phyloP scores from a whole-genome alignment of 2,888 invertebrate genomes.

The Panorpa germanica region DNA sequence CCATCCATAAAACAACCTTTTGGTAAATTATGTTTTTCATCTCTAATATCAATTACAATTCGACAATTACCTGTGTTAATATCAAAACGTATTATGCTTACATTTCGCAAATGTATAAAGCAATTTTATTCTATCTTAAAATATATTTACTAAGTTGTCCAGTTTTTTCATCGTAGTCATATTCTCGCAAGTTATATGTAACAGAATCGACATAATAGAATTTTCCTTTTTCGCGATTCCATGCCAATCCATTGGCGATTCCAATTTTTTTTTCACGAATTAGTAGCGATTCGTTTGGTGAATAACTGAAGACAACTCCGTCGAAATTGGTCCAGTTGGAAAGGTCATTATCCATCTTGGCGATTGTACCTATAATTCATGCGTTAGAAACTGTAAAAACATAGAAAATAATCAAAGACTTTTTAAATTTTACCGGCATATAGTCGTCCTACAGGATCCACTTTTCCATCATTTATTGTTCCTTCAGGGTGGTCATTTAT shows the following conservation, averaged over 20 bases:
- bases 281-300: no score
- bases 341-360: no score
- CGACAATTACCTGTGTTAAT: conserved; percentile 35
- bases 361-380: no score
- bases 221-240: conserved; percentile 42
- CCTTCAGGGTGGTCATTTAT: conserved; percentile 45
- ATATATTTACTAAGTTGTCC: conserved; percentile 38
- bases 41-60: conserved; percentile 28
- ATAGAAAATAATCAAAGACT: no score
- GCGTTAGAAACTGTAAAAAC: no score
- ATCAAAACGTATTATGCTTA: no score
- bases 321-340: no score
- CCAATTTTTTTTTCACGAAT: conserved; percentile 23
- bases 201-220: conserved; percentile 62
- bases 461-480: conserved; percentile 63
- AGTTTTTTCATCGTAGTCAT: conserved; percentile 48
- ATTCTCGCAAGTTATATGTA: conserved; percentile 42
- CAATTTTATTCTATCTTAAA: not conserved
- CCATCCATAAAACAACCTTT: conserved; percentile 33
- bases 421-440: conserved; percentile 43
- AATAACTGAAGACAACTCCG: no score
- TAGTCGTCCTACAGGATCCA: conserved; percentile 50
- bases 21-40: conserved; percentile 21
- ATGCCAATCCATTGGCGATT: conserved; percentile 63
- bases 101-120: no score